phyloP scores from a whole-genome alignment of 2,797 vertebrate species.

The Chloroceryle amazona region DNA sequence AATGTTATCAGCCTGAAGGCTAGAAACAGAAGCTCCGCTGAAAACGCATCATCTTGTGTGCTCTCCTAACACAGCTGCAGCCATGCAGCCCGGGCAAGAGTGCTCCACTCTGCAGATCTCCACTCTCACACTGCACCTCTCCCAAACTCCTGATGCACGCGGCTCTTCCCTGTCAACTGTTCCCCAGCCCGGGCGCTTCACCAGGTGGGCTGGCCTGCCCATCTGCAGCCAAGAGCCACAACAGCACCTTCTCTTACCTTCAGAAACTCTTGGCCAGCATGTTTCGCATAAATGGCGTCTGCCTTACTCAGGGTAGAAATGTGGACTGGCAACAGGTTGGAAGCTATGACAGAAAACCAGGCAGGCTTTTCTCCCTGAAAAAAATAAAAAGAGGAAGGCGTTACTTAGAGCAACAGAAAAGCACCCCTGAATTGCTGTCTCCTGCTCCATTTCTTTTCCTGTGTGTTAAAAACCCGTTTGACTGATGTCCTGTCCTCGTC shows the following conservation, averaged over 20 bases:
- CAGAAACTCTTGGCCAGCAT: conserved; percentile 84
- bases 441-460: not conserved
- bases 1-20: not conserved
- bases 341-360: conserved; percentile 92
- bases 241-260: conserved; percentile 80
- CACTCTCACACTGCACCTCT: not conserved
- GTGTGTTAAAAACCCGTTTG: not conserved
- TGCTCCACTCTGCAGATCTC: not conserved
- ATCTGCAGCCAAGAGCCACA: not conserved
- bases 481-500: not conserved
- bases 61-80: not conserved
- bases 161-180: rapidly evolving
- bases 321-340: conserved; percentile 87
- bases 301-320: conserved; percentile 86
- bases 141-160: not conserved
- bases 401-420: not conserved
- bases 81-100: not conserved
- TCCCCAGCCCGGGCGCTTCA: not conserved
- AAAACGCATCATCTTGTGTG: rapidly evolving
- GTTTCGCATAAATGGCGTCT: conserved; percentile 87
- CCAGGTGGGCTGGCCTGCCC: not conserved
- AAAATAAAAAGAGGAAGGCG: not conserved
- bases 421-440: not conserved
- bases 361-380: conserved; percentile 86
- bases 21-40: not conserved